These are phyloP conservation scores for Lasioglossum pauxillum DNA, from an alignment of 2,888 invertebrate genomes.

Conservation along the genomic window DNA sequence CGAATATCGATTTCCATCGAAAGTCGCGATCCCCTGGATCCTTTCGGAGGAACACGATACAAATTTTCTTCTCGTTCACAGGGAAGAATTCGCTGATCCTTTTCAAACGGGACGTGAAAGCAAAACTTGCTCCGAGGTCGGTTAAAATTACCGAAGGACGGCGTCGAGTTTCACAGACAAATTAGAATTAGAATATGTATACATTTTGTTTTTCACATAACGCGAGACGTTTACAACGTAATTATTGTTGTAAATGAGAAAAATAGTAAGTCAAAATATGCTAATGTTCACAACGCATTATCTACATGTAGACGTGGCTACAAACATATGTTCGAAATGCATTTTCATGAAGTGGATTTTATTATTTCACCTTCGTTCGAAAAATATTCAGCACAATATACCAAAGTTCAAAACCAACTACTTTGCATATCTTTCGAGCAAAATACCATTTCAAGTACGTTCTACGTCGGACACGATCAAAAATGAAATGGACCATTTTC, in stretches of 20 bases:
- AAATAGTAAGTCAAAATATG: too few species aligned
- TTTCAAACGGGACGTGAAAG: neutral
- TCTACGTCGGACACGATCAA: too few species aligned
- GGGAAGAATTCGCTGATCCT: neutral
- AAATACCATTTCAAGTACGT: too few species aligned
- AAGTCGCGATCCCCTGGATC: neutral
- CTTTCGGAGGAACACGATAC: constrained; percentile 18
- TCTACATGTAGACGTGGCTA: too few species aligned
- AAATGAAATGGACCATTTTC: neutral
- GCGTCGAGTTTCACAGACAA: neutral
- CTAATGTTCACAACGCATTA: too few species aligned
- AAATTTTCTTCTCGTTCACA: neutral
- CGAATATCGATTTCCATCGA: constrained; percentile 54
- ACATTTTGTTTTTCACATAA: neutral
- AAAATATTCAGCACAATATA: too few species aligned
- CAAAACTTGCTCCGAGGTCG: neutral
- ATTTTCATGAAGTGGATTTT: neutral
- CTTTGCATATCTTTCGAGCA: too few species aligned
- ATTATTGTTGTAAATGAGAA: too few species aligned
- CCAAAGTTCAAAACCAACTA: too few species aligned
- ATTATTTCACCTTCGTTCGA: too few species aligned
- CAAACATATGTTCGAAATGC: neutral
- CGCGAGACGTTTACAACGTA: neutral
- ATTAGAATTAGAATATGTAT: neutral
- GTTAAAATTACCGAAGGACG: neutral